These are phyloP conservation scores for Melinopterus prodromus DNA, from an alignment of 2,888 invertebrate species.

Conservation along the genomic window DNA sequence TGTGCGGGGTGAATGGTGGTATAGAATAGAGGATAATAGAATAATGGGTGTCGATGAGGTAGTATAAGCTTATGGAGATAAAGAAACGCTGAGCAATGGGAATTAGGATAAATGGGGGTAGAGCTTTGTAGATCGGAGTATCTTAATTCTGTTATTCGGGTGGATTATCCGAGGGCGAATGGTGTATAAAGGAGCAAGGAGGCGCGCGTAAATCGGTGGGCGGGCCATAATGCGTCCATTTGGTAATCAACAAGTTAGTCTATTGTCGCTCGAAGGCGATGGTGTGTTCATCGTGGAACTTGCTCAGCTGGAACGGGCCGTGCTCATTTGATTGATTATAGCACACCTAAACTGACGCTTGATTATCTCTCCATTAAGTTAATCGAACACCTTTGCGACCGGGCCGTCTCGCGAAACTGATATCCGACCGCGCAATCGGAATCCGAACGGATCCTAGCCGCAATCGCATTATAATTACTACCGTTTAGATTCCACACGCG, in stretches of 20 bases:
- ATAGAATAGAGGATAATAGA: not conserved
- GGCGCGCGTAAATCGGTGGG: slow-evolving; percentile 45
- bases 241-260: slow-evolving; percentile 49
- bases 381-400: slow-evolving; percentile 28
- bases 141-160: slow-evolving; percentile 4
- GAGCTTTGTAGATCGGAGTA: not conserved
- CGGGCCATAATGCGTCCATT: slow-evolving; percentile 45
- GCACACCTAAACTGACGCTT: slow-evolving; percentile 30
- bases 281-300: slow-evolving; percentile 41
- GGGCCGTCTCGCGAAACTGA: not conserved
- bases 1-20: not conserved
- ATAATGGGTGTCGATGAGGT: not conserved
- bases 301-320: slow-evolving; percentile 37
- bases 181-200: slow-evolving; percentile 17
- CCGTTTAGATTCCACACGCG: not conserved
- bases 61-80: not conserved
- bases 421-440: not conserved
- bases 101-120: not conserved
- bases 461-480: not conserved
- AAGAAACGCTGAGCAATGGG: not conserved
- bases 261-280: slow-evolving; percentile 44
- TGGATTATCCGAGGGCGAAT: slow-evolving; percentile 4
- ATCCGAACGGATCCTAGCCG: not conserved
- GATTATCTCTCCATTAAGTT: slow-evolving; percentile 29
- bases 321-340: slow-evolving; percentile 42